Base-by-base conservation (phyloP, 2,888 invertebrate species). In the Drosophila stalkeri region DNA sequence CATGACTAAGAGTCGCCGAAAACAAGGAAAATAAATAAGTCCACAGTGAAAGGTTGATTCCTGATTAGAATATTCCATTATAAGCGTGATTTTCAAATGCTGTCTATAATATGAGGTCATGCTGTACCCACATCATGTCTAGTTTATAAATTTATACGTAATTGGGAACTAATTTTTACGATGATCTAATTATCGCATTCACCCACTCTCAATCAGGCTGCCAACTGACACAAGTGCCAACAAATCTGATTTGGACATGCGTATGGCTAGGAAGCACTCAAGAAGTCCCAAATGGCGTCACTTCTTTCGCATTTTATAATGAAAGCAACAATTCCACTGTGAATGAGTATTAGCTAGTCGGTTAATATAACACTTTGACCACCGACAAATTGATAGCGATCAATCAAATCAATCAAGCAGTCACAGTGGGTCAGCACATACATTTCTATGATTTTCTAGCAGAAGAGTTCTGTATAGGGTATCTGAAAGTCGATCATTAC, bases 31-130 rank as follows among this genome's bases (percentile, higher is more conserved):
- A 47, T 46, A 79, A 75, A 61, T 63, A 68, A 75, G 59, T 62
- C 16, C 44, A 11, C 35, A 37, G 23, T 49, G 60, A 72, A 52
- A 54, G 46, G 37, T 46, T 47, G 44, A 54, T 51, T 43, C 33
- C n/a, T 39, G 44, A 56, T 52, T 41, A 12, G 31, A 63, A 23
- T 47, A 46, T 59, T 47, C 20, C 3, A 31, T 39, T 33, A 27
- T 20, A 43, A n/a, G 11, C 37, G 18, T 70, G 27, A 46, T 59
- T 47, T 39, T 23, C 23, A 47, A 27, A 4, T 20, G 35, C 7
- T 18, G 7, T 2, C 4, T 5, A 7, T 23, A 20, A 27, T 0
- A 71, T 82, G 86, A 82, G 72, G 63, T 82, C 84, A 82, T 65
- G 55, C 18, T 18, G 11, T 3, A 2, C 4, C 44, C 27, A 27